These are phyloP conservation scores for Argyrosomus regius DNA, from an alignment of 2,797 vertebrate genomes.

Conservation along the genomic window DNA sequence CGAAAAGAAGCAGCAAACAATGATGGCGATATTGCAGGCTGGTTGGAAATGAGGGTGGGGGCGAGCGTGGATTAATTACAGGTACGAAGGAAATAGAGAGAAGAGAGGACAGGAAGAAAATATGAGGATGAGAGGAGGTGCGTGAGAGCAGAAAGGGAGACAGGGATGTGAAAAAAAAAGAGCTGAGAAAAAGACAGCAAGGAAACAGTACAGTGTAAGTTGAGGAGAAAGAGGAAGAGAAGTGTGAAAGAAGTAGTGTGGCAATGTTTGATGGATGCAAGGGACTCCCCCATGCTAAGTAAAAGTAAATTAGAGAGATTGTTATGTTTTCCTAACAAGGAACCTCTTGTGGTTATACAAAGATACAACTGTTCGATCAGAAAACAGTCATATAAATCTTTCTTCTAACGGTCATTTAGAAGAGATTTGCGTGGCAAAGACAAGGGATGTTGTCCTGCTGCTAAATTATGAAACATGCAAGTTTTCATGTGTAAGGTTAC, in stretches of 20 bases:
- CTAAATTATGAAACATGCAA: no score
- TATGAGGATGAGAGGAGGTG: neutral
- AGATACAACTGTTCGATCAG: no score
- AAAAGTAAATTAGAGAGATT: neutral
- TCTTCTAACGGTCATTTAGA: neutral
- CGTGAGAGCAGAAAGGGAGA: neutral
- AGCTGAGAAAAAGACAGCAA: neutral
- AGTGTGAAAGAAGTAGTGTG: neutral
- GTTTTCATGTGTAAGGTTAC: no score
- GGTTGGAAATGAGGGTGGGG: conserved; percentile 53
- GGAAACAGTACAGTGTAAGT: neutral
- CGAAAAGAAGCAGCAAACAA: conserved; percentile 51
- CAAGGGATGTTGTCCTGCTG: neutral
- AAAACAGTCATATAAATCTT: neutral
- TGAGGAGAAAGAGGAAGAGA: conserved; percentile 3
- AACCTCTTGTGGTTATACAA: neutral
- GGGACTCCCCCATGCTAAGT: neutral
- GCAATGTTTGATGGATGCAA: no score
- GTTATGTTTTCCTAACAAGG: neutral
- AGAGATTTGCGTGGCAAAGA: neutral
- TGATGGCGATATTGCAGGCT: conserved; percentile 47
- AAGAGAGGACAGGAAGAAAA: conserved; percentile 26
- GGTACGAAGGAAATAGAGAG: conserved; percentile 46
- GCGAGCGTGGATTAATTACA: conserved; percentile 67
- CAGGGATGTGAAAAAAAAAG: neutral